Conservation (phyloP, 2,797 vertebrate genomes). For the Diceros bicornis region DNA sequence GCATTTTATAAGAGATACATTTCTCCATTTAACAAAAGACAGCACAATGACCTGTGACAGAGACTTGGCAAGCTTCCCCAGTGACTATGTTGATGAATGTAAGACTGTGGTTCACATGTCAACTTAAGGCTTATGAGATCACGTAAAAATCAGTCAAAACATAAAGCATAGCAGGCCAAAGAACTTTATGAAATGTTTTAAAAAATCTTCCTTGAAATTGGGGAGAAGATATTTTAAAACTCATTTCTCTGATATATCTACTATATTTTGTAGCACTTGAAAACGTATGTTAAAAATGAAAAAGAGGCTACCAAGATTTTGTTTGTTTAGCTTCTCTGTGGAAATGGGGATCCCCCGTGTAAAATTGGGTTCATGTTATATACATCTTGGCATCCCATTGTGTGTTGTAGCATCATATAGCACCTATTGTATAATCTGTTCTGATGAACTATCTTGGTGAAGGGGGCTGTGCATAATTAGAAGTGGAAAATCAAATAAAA, state of each 20-base stretch:
- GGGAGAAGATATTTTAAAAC: constrained; percentile 17
- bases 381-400: not conserved
- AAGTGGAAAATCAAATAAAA: not conserved
- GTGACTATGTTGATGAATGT: not conserved
- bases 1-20: not conserved
- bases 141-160: not conserved
- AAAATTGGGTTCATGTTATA: not conserved
- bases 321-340: not conserved
- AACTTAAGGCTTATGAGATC: not conserved
- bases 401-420: not conserved
- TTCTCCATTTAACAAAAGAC: constrained; percentile 5
- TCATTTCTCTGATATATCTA: not conserved
- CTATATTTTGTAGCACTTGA: not conserved
- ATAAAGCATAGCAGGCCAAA: not conserved
- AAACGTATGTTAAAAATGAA: not conserved
- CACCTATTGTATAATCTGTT: not conserved
- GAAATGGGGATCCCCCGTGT: not conserved
- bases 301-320: not conserved
- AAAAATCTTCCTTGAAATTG: not conserved
- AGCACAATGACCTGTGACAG: not conserved
- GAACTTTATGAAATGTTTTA: not conserved
- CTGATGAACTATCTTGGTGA: not conserved
- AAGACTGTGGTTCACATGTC: not conserved
- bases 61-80: not conserved
- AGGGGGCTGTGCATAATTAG: not conserved